Evolutionary conservation across 1,140 invertebrate species (phyloP), one percentile per base, ranked within the genome.

Genomic region (Sitodiplosis mosellana): DNA sequence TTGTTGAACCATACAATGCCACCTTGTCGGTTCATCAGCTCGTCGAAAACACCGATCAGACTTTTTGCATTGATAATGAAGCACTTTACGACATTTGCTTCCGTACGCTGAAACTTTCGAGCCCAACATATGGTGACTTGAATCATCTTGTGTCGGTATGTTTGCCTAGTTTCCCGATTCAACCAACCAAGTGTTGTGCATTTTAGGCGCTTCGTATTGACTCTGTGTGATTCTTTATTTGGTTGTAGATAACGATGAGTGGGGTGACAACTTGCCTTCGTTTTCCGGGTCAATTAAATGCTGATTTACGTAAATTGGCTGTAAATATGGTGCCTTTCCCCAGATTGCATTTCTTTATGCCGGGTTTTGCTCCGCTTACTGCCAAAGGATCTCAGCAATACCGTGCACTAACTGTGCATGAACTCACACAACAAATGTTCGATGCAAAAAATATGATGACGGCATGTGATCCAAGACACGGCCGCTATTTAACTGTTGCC

Each of bases 261-360:
- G 88, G 88, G 11, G 83, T 92, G 0, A 91, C 87, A 11, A 86
- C 83, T 14, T 94, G 87, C 53, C 62, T 84, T 36, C 70, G 81
- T 54, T 87, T 87, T 68, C 83, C 83, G 2, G 83, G 83, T 46
- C 83, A 87, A 60, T 57, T 87, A 50, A 87, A 87, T 58, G 89
- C 92, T 43, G 92, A 96, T 71, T 69, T 96, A 37, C 73, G 92
- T 47, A 96, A 96, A 73, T 64, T 96, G 52, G 92, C 92, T 22
- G 92, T 38, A 38, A 38, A 38, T 17, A 38, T 38, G 81, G 36
- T 38, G 36, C 36, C 36, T 5, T 38, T 38, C 72, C 92, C 92
- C 37, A 79, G 92, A 59, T 75, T 96, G 21, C 91, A 96, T 66
- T 96, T 96, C 77, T 96, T 93, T 66, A 92, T 92, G 78, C 90